phyloP scores from a whole-genome alignment of 2,113 vertebrate genomes.

The Emydura subglobosa region DNA sequence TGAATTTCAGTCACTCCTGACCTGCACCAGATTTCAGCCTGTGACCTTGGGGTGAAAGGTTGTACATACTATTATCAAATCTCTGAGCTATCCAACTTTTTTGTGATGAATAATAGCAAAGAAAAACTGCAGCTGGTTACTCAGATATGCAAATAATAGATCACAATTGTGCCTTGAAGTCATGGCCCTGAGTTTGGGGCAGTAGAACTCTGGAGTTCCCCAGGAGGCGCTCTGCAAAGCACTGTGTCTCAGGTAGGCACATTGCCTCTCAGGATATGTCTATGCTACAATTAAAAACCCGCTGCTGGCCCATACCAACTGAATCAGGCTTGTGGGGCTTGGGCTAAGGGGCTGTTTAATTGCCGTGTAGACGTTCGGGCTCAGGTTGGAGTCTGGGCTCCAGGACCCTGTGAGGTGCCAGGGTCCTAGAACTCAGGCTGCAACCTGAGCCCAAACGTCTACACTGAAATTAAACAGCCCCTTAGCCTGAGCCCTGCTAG shows the following conservation, averaged over 20 bases:
- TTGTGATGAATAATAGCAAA: background rate
- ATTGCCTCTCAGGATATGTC: background rate
- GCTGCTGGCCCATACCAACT: background rate
- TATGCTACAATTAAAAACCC: background rate
- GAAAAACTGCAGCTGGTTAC: background rate
- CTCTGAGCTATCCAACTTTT: background rate
- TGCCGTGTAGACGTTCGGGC: background rate
- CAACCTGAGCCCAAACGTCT: background rate
- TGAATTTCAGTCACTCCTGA: too few relatives aligned
- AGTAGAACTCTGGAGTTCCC: background rate
- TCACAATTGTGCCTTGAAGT: background rate
- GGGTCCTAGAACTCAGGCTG: background rate
- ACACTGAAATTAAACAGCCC: background rate
- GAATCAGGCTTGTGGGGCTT: background rate
- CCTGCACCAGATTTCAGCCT: too few relatives aligned
- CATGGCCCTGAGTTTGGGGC: background rate
- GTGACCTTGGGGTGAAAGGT: too few relatives aligned
- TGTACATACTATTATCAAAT: too few relatives aligned
- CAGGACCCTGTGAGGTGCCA: background rate
- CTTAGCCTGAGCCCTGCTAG: background rate
- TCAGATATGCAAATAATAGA: background rate
- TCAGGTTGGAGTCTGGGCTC: too few relatives aligned
- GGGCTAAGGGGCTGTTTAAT: background rate
- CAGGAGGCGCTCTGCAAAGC: background rate
- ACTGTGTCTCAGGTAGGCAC: background rate